Percentiles rank a stretch among this genome's conserved stretches.
phyloP scores from a whole-genome alignment of 2,797 vertebrate species.

The Lemur catta region DNA sequence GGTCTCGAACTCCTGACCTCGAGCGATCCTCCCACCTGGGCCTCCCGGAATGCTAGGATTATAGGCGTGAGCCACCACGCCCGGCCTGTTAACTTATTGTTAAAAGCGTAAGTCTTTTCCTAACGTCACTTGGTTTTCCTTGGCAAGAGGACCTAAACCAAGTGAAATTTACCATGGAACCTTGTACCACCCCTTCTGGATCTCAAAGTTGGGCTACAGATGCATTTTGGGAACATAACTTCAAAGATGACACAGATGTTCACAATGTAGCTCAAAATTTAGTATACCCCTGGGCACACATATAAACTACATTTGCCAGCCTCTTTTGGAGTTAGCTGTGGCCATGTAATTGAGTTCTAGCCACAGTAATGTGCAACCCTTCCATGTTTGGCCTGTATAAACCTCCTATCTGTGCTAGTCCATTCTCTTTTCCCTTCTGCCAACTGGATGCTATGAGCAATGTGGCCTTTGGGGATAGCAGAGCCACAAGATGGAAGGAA shows the following conservation, averaged over 20 bases:
- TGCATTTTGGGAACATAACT: not conserved
- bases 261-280: not conserved
- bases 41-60: too few relatives aligned
- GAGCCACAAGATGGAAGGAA: not conserved
- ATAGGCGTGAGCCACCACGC: too few relatives aligned
- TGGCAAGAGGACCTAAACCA: not conserved
- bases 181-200: not conserved
- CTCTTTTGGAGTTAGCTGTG: not conserved
- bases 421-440: not conserved
- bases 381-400: not conserved
- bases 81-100: not conserved
- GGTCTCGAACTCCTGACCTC: too few relatives aligned
- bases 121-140: not conserved
- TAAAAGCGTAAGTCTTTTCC: not conserved
- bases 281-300: not conserved
- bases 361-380: not conserved
- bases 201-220: not conserved
- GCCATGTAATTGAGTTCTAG: not conserved
- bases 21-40: too few relatives aligned
- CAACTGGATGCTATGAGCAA: not conserved
- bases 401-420: not conserved
- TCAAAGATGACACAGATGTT: not conserved
- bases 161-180: not conserved
- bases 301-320: not conserved
- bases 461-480: not conserved